Percentiles rank a stretch among this genome's conserved stretches.
Evolutionary conservation across 2,888 invertebrate species (phyloP).

Genomic region (Thymelicus acteon): DNA sequence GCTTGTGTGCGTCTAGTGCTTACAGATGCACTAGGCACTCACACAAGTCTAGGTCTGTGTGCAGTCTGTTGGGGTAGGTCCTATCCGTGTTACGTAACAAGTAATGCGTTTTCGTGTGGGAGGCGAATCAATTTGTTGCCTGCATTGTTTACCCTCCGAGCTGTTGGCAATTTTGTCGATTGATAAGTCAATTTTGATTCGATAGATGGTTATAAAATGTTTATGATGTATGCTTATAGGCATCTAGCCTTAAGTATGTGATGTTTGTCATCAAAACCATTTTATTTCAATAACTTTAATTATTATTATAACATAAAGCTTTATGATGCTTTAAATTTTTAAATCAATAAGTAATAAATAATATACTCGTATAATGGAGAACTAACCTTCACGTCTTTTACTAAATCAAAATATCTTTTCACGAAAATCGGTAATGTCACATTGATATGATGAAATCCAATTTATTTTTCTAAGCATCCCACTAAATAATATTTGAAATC

Average conservation of each 20-base stretch:
- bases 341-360: too few relatives aligned
- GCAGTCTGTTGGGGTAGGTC: slow-evolving; percentile 45
- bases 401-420: too few relatives aligned
- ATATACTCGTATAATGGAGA: too few relatives aligned
- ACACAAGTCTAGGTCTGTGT: slow-evolving; percentile 55
- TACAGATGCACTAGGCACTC: slow-evolving; percentile 48
- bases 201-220: slow-evolving; percentile 1
- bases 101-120: slow-evolving; percentile 33
- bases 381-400: too few relatives aligned
- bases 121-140: slow-evolving; percentile 36
- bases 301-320: too few relatives aligned
- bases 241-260: not conserved
- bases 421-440: too few relatives aligned
- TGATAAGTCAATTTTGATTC: slow-evolving; percentile 27
- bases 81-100: slow-evolving; percentile 32
- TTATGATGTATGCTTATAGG: not conserved
- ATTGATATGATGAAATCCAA: too few relatives aligned
- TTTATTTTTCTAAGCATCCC: too few relatives aligned
- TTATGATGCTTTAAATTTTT: too few relatives aligned
- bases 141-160: slow-evolving; percentile 34
- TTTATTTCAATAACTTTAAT: too few relatives aligned
- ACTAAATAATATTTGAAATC: too few relatives aligned
- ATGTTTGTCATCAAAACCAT: too few relatives aligned
- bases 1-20: slow-evolving; percentile 52
- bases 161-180: slow-evolving; percentile 29